Evolutionary conservation across 2,888 invertebrate genomes (phyloP).

Genomic region (Netelia virgata): DNA sequence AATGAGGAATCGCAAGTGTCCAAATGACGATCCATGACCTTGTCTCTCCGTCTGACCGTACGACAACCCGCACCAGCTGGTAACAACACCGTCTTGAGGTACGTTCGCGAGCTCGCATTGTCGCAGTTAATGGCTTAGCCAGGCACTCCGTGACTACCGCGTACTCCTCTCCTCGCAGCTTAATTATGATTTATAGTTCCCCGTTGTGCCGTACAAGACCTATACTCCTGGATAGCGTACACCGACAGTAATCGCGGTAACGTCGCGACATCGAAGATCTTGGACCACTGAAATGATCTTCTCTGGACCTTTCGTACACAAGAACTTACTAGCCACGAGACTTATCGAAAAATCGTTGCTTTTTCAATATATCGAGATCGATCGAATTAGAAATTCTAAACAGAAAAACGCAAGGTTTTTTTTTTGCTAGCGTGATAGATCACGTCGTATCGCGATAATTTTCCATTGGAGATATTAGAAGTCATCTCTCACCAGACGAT

Average conservation of each 20-base stretch:
- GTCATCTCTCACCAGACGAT: slow-evolving; percentile 40
- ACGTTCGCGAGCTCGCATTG: slow-evolving; percentile 76
- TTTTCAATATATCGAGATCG: too few species aligned
- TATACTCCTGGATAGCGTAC: slow-evolving; percentile 16
- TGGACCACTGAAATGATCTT: not conserved
- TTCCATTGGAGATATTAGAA: slow-evolving; percentile 51
- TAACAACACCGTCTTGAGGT: slow-evolving; percentile 75
- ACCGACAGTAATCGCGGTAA: slow-evolving; percentile 59
- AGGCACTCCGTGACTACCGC: slow-evolving; percentile 80
- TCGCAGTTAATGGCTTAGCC: slow-evolving; percentile 81
- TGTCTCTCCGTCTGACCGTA: slow-evolving; percentile 17
- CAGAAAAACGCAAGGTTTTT: slow-evolving; percentile 13
- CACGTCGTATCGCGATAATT: slow-evolving; percentile 32
- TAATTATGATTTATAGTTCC: slow-evolving; percentile 83
- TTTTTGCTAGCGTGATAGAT: slow-evolving; percentile 19
- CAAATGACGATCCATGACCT: slow-evolving; percentile 51
- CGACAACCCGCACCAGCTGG: slow-evolving; percentile 75
- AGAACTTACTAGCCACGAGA: not conserved
- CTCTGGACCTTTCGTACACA: not conserved
- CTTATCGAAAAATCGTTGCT: too few species aligned
- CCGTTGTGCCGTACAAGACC: slow-evolving; percentile 42
- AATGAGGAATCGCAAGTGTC: slow-evolving; percentile 22
- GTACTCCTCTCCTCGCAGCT: slow-evolving; percentile 71
- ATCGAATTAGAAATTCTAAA: not conserved
- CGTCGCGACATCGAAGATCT: slow-evolving; percentile 75